These are phyloP conservation scores for Xiphophorus hellerii DNA, from an alignment of 2,113 vertebrate genomes.

Conservation along the genomic window DNA sequence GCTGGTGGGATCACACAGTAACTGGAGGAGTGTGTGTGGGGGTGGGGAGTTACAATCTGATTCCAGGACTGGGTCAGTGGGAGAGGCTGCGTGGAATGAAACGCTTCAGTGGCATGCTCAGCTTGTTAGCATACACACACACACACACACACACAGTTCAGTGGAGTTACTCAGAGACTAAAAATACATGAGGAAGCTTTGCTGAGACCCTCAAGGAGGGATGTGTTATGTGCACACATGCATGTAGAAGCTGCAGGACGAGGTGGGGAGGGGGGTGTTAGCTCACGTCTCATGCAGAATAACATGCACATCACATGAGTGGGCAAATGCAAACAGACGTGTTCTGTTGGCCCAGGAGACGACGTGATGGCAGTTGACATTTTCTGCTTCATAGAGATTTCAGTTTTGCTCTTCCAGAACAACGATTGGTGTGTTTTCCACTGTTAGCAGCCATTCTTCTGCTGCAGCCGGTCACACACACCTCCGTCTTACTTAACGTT, in stretches of 20 bases:
- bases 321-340: neutral
- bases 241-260: neutral
- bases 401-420: neutral
- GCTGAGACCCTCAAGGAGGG: neutral
- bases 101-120: neutral
- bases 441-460: neutral
- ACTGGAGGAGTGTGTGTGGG: neutral
- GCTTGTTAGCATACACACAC: neutral
- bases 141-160: neutral
- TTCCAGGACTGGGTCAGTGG: constrained; percentile 37
- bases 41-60: too few relatives aligned
- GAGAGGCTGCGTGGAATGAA: constrained; percentile 11
- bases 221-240: constrained; percentile 22
- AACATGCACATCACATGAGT: constrained; percentile 7
- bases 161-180: neutral
- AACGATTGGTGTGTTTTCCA: neutral
- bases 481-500: neutral
- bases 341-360: neutral
- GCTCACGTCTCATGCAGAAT: constrained; percentile 28
- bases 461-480: neutral
- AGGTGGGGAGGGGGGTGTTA: neutral
- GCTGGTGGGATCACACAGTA: neutral
- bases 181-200: neutral
- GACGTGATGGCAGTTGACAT: constrained; percentile 10
- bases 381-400: neutral